Percentiles rank a stretch among this genome's conserved stretches.
Conservation (phyloP, 2,113 vertebrate species). For the Cavia aperea region DNA sequence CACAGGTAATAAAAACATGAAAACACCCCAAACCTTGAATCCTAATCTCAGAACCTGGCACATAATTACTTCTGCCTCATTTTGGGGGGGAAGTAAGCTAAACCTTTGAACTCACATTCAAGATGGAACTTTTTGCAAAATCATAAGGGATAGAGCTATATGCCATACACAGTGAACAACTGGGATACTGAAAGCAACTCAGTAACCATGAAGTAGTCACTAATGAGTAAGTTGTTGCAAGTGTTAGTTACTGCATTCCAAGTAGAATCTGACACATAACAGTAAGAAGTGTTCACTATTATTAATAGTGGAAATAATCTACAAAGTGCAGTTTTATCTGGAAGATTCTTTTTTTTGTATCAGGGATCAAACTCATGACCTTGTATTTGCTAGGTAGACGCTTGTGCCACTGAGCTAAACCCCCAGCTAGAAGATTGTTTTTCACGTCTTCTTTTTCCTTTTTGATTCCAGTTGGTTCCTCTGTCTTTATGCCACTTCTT, state of each 20-base stretch:
- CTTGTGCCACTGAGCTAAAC: too few relatives aligned
- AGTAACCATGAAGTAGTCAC: too few relatives aligned
- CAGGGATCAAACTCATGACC: too few relatives aligned
- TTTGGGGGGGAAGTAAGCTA: neutral
- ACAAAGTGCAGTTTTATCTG: neutral
- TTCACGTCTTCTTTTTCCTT: neutral
- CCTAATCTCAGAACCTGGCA: neutral
- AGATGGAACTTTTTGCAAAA: neutral
- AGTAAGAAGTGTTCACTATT: neutral
- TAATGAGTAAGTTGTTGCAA: neutral
- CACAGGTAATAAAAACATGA: neutral
- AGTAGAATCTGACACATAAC: neutral
- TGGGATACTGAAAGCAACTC: neutral
- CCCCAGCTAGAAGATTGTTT: too few relatives aligned
- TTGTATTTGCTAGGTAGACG: too few relatives aligned
- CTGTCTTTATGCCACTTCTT: neutral
- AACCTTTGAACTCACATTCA: neutral
- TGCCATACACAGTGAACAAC: neutral
- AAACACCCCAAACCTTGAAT: neutral
- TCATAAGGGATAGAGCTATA: neutral
- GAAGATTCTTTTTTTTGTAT: neutral
- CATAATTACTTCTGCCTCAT: neutral
- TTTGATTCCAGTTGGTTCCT: neutral
- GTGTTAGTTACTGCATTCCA: neutral
- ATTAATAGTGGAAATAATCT: neutral